phyloP scores from a whole-genome alignment of 2,113 vertebrate species.

The Centropus unirufus region DNA sequence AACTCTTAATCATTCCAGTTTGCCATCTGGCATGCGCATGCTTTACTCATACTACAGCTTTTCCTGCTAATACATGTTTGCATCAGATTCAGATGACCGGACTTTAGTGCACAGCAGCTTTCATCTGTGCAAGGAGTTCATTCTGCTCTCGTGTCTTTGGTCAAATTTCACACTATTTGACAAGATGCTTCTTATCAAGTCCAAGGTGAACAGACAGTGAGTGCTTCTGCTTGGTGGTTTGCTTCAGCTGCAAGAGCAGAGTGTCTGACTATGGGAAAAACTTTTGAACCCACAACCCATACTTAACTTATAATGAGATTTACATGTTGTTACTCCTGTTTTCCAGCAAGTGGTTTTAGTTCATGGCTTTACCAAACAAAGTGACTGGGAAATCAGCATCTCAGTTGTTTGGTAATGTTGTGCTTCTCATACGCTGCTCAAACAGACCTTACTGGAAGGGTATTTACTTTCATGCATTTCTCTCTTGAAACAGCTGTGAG shows the following conservation, averaged over 20 bases:
- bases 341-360: background rate
- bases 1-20: background rate
- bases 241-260: background rate
- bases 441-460: background rate
- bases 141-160: background rate
- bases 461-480: background rate
- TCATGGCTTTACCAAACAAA: background rate
- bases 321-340: background rate
- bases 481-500: background rate
- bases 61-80: background rate
- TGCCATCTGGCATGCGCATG: constrained; percentile 17
- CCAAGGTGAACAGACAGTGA: background rate
- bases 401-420: background rate
- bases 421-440: background rate
- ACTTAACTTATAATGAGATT: background rate
- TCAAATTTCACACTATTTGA: background rate
- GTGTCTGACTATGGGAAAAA: background rate
- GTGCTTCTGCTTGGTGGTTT: background rate
- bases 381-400: background rate
- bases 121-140: background rate
- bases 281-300: background rate
- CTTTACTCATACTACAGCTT: background rate
- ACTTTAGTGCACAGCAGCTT: background rate
- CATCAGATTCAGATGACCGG: background rate
- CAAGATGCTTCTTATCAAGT: background rate